phyloP scores from a whole-genome alignment of 2,797 vertebrate species.

The Gallinago solitaria region DNA sequence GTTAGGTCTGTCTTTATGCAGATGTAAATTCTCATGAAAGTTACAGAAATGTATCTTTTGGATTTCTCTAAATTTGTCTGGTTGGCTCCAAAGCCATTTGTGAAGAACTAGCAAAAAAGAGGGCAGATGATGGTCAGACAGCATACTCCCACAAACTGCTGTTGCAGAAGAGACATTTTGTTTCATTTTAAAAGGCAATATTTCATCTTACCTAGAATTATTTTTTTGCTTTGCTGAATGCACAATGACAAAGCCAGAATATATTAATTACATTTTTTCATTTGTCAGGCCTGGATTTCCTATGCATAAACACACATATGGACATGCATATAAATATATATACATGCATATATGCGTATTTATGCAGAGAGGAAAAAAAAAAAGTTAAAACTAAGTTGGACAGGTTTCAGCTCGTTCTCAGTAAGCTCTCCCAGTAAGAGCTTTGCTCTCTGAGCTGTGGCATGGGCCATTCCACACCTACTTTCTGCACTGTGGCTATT shows the following conservation, averaged over 20 bases:
- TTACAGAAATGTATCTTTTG: neutral
- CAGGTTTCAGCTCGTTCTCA: neutral
- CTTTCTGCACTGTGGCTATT: neutral
- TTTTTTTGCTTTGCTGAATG: neutral
- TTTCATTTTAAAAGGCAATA: neutral
- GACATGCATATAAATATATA: too few relatives aligned
- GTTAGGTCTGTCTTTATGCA: neutral
- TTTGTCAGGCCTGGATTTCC: neutral
- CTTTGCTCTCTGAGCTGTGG: neutral
- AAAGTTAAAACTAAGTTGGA: neutral
- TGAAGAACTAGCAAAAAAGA: neutral
- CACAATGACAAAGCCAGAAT: neutral
- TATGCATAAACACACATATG: neutral
- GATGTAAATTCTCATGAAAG: neutral
- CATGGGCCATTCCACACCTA: neutral
- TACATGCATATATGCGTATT: neutral
- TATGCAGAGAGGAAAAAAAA: neutral
- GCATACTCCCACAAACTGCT: rapidly evolving
- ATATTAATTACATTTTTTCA: neutral
- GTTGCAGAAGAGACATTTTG: neutral
- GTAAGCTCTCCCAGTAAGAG: neutral
- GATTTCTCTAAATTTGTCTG: neutral
- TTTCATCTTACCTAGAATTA: neutral
- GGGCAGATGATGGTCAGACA: neutral
- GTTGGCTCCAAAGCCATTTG: neutral